A percentile compares a stretch with the other conserved stretches of the same genome.
phyloP scores from a whole-genome alignment of 2,888 invertebrate species.

The Epistrophella euchroma region DNA sequence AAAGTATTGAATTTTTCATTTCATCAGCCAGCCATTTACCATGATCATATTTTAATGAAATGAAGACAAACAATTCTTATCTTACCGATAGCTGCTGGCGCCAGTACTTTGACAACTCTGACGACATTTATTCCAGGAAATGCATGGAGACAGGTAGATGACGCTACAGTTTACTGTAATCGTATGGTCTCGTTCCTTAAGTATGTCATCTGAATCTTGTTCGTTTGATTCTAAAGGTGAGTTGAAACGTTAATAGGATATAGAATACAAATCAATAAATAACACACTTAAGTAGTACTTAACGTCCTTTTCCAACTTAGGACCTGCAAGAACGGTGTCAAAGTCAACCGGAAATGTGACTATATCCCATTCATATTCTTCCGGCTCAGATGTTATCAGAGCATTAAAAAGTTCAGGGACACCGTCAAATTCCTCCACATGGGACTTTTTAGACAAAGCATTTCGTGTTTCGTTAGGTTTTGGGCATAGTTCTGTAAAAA shows the following conservation, averaged over 20 bases:
- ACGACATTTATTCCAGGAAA: conserved; percentile 94
- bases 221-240: conserved; percentile 87
- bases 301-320: conserved; percentile 88
- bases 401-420: conserved; percentile 93
- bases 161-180: conserved; percentile 94
- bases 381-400: conserved; percentile 90
- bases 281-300: conserved; percentile 89
- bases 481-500: conserved; percentile 92
- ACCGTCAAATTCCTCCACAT: conserved; percentile 93
- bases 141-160: conserved; percentile 94
- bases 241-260: not conserved
- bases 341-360: conserved; percentile 92
- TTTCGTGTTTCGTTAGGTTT: conserved; percentile 91
- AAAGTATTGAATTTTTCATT: conserved; percentile 21
- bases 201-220: conserved; percentile 85
- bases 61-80: conserved; percentile 81
- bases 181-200: conserved; percentile 84
- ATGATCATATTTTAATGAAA: conserved; percentile 79
- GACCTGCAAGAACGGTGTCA: conserved; percentile 87
- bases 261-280: not conserved
- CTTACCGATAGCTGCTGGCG: conserved; percentile 83
- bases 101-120: conserved; percentile 87
- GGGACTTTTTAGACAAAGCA: conserved; percentile 90
- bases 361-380: conserved; percentile 93
- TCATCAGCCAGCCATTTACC: not conserved